Conservation (phyloP, 2,113 vertebrate species). For the Aspidoscelis tigris region DNA sequence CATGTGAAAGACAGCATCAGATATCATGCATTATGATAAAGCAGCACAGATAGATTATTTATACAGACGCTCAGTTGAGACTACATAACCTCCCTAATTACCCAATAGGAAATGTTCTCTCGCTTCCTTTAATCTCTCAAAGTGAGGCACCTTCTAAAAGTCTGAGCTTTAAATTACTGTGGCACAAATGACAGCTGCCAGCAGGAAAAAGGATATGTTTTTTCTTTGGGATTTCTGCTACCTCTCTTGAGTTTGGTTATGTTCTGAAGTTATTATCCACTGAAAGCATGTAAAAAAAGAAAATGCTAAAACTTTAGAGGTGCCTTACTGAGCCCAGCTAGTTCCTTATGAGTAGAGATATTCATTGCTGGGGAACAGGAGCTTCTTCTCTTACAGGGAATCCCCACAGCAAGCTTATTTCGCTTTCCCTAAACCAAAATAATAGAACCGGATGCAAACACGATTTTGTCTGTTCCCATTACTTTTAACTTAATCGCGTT, state of each 20-base stretch:
- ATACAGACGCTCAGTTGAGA: neutral
- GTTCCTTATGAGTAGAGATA: too few relatives aligned
- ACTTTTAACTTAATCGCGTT: too few relatives aligned
- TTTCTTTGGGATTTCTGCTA: slow-evolving; percentile 29
- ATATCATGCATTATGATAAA: slow-evolving; percentile 4
- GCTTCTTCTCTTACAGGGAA: too few relatives aligned
- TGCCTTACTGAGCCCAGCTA: too few relatives aligned
- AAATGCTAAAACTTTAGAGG: too few relatives aligned
- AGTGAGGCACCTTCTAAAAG: neutral
- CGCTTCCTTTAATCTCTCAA: slow-evolving; percentile 12
- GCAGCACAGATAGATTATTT: slow-evolving; percentile 9
- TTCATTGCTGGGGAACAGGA: too few relatives aligned
- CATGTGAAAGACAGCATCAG: neutral
- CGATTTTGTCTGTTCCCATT: too few relatives aligned
- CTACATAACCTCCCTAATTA: slow-evolving; percentile 2
- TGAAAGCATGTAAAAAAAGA: neutral
- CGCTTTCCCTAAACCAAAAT: too few relatives aligned
- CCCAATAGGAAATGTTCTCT: slow-evolving; percentile 7
- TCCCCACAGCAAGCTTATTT: too few relatives aligned
- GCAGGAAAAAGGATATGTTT: neutral
- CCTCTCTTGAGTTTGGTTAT: slow-evolving; percentile 14
- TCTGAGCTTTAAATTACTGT: slow-evolving; percentile 20
- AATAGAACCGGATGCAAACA: too few relatives aligned
- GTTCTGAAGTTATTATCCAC: slow-evolving; percentile 29
- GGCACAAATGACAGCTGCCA: slow-evolving; percentile 27